phyloP scores from a whole-genome alignment of 2,113 vertebrate species.

The Phyllostomus discolor region DNA sequence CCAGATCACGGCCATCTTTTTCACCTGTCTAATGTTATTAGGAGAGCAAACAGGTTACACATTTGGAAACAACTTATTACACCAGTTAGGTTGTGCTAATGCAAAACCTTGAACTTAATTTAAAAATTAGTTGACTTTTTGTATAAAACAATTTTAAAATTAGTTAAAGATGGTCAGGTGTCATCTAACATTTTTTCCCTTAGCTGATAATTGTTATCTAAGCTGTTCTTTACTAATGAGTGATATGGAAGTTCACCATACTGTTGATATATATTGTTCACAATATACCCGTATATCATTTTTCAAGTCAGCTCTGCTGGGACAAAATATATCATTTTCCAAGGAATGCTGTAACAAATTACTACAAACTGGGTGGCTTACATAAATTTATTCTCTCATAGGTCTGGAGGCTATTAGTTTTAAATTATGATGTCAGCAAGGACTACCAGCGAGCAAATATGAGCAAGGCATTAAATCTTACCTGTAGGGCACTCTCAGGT shows the following conservation, averaged over 20 bases:
- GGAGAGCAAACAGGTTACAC: neutral
- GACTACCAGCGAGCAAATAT: no score
- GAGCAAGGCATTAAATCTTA: no score
- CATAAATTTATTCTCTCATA: neutral
- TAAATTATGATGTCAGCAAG: neutral
- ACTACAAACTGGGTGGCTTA: neutral
- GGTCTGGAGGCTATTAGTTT: neutral
- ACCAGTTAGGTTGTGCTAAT: neutral
- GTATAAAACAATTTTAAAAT: neutral
- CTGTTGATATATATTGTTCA: neutral
- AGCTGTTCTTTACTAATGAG: neutral
- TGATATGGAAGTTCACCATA: neutral
- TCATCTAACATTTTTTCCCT: neutral
- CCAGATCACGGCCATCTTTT: neutral
- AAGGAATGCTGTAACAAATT: neutral
- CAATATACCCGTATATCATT: neutral
- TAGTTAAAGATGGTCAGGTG: neutral
- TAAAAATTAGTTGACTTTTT: neutral
- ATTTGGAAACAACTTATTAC: neutral
- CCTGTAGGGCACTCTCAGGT: no score
- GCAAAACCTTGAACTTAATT: neutral
- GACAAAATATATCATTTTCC: neutral
- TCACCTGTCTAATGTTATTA: neutral
- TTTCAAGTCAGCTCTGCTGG: neutral
- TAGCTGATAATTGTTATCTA: neutral